Evolutionary conservation across 2,888 invertebrate species (phyloP), one percentile per base, ranked within the genome.

Genomic region (Boloria selene): DNA sequence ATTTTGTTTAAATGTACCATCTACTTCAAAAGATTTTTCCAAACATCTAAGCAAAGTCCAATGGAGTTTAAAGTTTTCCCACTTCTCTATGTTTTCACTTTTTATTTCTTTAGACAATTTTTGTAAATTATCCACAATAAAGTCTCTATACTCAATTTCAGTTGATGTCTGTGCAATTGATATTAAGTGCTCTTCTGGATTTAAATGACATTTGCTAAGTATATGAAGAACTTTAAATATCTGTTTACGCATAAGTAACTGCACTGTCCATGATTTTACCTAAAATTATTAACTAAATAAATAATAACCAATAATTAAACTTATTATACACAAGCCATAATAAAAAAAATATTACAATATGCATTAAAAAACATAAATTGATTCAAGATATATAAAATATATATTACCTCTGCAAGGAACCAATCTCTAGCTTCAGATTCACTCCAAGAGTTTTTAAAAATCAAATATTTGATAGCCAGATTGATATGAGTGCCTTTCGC

Each of bases 171-270:
- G 82, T 16, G 95, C 95, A 53, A 94, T 83, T 13, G 85, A 81
- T 79, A 92, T 90, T 56, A 95, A 86, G 75, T 94, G 94, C 49
- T 88, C 87, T 63, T 90, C 84, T 14, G 95, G 93, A 76, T 94
- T 92, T 68, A 94, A 88, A 68, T 93, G 93, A n/a, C 94, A 93
- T 83, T 95, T 95, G 68, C 88, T 91, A 55, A 95, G 80, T 70
- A 95, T 89, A 79, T 95, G 95, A 38, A 94, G 90, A 14, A 94
- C 95, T 85, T 94, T 93, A 72, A 93, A 94, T 75, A 95, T 93
- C 79, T 95, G 95, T 75, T 93, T 93, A 67, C 94, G 88, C 56
- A 91, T 83, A 47, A 95, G 81, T 47, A 95, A 85, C 77, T 95
- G 94, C 3, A 92, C 86, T 3, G 94, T 93, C 95, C 95, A 95